These are phyloP conservation scores for Tapera naevia DNA, from an alignment of 2,797 vertebrate genomes.

Conservation along the genomic window DNA sequence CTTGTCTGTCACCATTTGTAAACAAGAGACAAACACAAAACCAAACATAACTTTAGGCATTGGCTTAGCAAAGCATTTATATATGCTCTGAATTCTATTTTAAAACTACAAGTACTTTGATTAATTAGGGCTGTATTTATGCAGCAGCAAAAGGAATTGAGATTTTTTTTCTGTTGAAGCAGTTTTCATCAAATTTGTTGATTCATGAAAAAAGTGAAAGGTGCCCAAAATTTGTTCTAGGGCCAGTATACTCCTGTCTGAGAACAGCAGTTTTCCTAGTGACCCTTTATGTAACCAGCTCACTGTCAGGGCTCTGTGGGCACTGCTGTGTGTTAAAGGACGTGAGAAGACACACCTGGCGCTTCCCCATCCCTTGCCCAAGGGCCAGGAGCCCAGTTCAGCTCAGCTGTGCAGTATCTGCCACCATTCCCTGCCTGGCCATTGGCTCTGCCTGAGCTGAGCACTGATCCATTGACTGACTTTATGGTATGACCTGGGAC, in stretches of 20 bases:
- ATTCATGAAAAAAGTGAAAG: background rate
- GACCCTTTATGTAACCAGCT: background rate
- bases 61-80: background rate
- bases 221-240: background rate
- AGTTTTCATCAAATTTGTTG: background rate
- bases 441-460: background rate
- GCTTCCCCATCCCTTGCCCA: rapidly evolving
- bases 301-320: background rate
- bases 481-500: background rate
- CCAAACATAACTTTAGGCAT: background rate
- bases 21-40: slow-evolving; percentile 40
- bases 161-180: background rate
- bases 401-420: background rate
- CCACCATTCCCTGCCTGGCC: background rate
- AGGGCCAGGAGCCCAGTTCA: background rate
- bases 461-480: background rate
- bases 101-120: background rate
- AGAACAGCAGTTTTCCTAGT: background rate
- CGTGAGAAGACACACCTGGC: background rate
- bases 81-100: background rate
- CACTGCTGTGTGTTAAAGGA: rapidly evolving
- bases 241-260: background rate
- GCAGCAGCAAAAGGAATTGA: background rate
- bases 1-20: background rate
- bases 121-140: background rate